These are phyloP conservation scores for Colius striatus DNA, from an alignment of 2,113 vertebrate species.

Conservation along the genomic window DNA sequence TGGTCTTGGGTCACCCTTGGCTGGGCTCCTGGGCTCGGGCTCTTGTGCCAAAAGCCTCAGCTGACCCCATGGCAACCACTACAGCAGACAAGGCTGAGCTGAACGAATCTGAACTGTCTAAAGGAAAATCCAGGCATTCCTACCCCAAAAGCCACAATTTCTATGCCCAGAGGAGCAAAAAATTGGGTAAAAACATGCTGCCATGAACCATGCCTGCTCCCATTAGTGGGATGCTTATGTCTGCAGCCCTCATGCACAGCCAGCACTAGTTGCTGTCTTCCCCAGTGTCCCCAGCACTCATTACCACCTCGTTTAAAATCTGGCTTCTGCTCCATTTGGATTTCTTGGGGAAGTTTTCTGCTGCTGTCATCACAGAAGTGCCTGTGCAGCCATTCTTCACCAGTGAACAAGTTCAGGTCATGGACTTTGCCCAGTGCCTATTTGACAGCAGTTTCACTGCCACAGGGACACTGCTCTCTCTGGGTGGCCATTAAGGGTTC, in stretches of 20 bases:
- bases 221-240: background rate
- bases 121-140: slow-evolving; percentile 20
- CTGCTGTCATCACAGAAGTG: background rate
- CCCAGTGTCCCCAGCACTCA: background rate
- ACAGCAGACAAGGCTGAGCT: background rate
- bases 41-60: background rate
- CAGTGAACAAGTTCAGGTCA: background rate
- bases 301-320: background rate
- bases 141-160: background rate
- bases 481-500: background rate
- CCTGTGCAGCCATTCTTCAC: background rate
- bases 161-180: background rate
- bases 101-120: background rate
- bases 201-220: background rate
- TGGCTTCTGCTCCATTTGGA: background rate
- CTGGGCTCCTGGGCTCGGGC: background rate
- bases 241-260: accelerated
- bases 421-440: accelerated
- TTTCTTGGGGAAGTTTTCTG: background rate
- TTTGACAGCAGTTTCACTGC: background rate
- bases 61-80: background rate
- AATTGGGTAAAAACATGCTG: background rate
- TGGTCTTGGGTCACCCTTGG: background rate
- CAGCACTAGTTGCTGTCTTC: background rate
- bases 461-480: accelerated